phyloP scores from a whole-genome alignment of 2,888 invertebrate species.

The Orthonevra nobilis region DNA sequence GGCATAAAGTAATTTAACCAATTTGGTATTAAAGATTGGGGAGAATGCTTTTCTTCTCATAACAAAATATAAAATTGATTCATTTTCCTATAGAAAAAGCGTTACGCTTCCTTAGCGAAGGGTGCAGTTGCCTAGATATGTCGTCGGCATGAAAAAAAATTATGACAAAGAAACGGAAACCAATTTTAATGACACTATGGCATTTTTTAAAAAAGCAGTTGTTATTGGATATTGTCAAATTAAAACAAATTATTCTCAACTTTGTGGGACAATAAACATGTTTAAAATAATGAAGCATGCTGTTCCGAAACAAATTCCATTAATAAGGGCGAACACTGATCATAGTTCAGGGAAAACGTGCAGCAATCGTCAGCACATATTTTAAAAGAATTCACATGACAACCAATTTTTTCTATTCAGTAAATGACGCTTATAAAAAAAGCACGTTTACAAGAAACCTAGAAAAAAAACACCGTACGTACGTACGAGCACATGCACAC shows the following conservation, averaged over 20 bases:
- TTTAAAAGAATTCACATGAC: too few relatives aligned
- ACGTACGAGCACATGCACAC: too few relatives aligned
- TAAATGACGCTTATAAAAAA: too few relatives aligned
- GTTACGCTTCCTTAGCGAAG: slow-evolving; percentile 9
- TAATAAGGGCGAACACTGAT: too few relatives aligned
- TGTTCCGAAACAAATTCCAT: too few relatives aligned
- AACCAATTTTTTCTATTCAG: too few relatives aligned
- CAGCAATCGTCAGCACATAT: too few relatives aligned
- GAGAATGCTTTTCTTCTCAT: slow-evolving; percentile 20
- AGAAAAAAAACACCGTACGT: too few relatives aligned
- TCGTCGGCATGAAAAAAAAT: neutral
- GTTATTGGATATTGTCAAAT: slow-evolving; percentile 17
- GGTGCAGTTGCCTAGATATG: slow-evolving; percentile 49
- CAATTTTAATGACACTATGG: neutral
- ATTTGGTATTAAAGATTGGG: slow-evolving; percentile 50
- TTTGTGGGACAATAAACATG: too few relatives aligned
- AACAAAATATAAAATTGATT: slow-evolving; percentile 31
- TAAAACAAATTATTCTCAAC: neutral
- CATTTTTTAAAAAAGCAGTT: neutral
- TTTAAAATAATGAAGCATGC: too few relatives aligned
- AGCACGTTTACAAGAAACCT: too few relatives aligned
- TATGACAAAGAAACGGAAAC: slow-evolving; percentile 10
- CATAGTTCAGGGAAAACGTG: too few relatives aligned
- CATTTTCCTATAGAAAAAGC: slow-evolving; percentile 1
- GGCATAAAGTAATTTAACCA: slow-evolving; percentile 60